A percentile compares a stretch with the other conserved stretches of the same genome.
phyloP scores from a whole-genome alignment of 2,797 vertebrate species.

The Muscicapa striata region DNA sequence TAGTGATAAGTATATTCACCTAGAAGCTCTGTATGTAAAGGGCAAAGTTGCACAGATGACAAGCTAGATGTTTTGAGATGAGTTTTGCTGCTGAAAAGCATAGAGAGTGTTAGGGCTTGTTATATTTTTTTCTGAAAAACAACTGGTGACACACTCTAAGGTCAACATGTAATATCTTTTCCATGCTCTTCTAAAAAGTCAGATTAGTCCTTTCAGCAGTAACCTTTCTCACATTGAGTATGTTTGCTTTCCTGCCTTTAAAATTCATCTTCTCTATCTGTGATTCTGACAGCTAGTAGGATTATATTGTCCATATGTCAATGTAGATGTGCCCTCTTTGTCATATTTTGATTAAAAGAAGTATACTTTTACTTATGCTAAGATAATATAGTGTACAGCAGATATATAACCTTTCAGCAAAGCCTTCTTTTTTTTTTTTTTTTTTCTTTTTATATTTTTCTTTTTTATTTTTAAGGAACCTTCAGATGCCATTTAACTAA shows the following conservation, averaged over 20 bases:
- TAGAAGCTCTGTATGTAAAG: constrained; percentile 36
- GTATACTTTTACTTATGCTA: constrained; percentile 27
- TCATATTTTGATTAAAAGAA: constrained; percentile 62
- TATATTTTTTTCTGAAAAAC: constrained; percentile 7
- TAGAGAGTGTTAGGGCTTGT: constrained; percentile 20
- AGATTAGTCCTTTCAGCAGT: constrained; percentile 30
- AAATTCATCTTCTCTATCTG: constrained; percentile 60
- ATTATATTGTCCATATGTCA: constrained; percentile 62
- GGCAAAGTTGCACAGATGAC: constrained; percentile 47
- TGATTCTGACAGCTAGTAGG: constrained; percentile 62
- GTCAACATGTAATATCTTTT: constrained; percentile 26
- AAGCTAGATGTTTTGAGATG: constrained; percentile 34
- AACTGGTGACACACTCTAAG: constrained; percentile 20
- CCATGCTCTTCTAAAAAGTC: constrained; percentile 31
- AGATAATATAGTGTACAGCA: background rate
- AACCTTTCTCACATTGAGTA: constrained; percentile 67
- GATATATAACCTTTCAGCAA: constrained; percentile 30
- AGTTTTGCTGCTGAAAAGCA: constrained; percentile 31
- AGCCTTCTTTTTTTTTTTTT: background rate
- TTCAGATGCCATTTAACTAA: background rate
- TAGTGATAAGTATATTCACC: background rate
- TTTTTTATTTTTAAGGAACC: background rate
- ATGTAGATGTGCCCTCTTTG: constrained; percentile 43
- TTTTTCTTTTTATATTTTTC: background rate
- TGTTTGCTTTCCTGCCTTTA: constrained; percentile 69